phyloP scores from a whole-genome alignment of 37 sponge, comb jelly and placozoan species.

The Lycopodina hypogea region DNA sequence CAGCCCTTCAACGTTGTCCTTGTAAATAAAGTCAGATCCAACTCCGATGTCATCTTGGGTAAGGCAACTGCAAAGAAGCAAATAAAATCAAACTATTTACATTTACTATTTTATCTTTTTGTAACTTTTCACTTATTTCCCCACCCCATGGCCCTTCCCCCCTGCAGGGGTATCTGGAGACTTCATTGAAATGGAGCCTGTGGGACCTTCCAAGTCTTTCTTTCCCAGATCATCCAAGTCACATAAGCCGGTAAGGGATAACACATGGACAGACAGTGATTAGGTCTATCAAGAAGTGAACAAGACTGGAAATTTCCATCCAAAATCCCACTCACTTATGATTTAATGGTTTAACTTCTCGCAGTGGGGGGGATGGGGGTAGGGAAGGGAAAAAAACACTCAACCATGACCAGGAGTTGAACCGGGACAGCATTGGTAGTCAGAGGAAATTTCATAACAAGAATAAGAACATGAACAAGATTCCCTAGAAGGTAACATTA shows the following conservation, averaged over 20 bases:
- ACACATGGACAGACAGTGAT: too few species aligned
- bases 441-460: too few species aligned
- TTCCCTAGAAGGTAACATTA: too few species aligned
- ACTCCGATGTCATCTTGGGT: conserved; percentile 70
- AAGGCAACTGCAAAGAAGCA: neutral
- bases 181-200: conserved; percentile 65
- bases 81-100: neutral
- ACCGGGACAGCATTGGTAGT: too few species aligned
- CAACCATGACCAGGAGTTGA: too few species aligned
- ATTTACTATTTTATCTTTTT: neutral
- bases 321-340: too few species aligned
- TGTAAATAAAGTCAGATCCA: conserved; percentile 62
- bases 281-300: too few species aligned
- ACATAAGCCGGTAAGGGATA: conserved; percentile 45
- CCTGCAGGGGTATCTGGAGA: conserved; percentile 63
- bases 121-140: neutral
- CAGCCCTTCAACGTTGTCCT: conserved; percentile 62
- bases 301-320: too few species aligned
- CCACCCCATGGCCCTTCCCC: neutral
- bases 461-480: too few species aligned
- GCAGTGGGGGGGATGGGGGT: too few species aligned
- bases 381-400: too few species aligned
- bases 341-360: too few species aligned
- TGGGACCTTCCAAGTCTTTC: conserved; percentile 24
- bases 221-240: conserved; percentile 18